A percentile compares a stretch with the other conserved stretches of the same genome.
phyloP scores from a whole-genome alignment of 2,888 invertebrate genomes.

The Carterocephalus palaemon region DNA sequence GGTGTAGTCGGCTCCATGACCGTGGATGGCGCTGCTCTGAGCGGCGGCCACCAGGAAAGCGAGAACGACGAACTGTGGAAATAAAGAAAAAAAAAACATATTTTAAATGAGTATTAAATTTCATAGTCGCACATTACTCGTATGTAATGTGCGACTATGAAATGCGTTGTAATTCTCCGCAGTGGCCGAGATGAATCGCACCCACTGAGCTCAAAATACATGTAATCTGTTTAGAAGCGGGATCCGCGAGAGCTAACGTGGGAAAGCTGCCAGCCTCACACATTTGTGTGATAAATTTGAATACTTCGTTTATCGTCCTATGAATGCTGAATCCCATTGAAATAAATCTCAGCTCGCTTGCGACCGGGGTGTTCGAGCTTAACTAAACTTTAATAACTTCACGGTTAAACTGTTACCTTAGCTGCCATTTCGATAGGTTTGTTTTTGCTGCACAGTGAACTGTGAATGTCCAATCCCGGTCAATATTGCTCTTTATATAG shows the following conservation, averaged over 20 bases:
- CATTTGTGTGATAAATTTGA: neutral
- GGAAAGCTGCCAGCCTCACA: slow-evolving; percentile 11
- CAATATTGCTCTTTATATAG: slow-evolving; percentile 56
- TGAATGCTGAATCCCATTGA: too few relatives aligned
- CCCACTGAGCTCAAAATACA: slow-evolving; percentile 9
- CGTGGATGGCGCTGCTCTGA: slow-evolving; percentile 61
- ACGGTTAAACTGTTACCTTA: slow-evolving; percentile 52
- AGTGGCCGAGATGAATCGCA: slow-evolving; percentile 18
- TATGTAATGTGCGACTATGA: too few relatives aligned
- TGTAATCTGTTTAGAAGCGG: slow-evolving; percentile 11
- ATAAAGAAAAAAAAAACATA: too few relatives aligned
- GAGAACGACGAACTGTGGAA: slow-evolving; percentile 18
- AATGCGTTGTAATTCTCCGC: slow-evolving; percentile 1
- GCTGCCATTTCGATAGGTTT: slow-evolving; percentile 72
- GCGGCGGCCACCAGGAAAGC: slow-evolving; percentile 27
- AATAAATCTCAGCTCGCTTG: neutral
- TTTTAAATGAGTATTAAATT: too few relatives aligned
- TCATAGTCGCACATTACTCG: too few relatives aligned
- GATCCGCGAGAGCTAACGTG: neutral
- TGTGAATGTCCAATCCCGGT: slow-evolving; percentile 66
- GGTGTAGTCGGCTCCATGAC: slow-evolving; percentile 63
- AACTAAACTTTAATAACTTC: slow-evolving; percentile 7
- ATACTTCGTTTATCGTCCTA: too few relatives aligned
- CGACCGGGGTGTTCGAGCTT: neutral
- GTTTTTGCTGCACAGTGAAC: slow-evolving; percentile 64